phyloP scores from a whole-genome alignment of 1,140 invertebrate species.

The Ostrea edulis region DNA sequence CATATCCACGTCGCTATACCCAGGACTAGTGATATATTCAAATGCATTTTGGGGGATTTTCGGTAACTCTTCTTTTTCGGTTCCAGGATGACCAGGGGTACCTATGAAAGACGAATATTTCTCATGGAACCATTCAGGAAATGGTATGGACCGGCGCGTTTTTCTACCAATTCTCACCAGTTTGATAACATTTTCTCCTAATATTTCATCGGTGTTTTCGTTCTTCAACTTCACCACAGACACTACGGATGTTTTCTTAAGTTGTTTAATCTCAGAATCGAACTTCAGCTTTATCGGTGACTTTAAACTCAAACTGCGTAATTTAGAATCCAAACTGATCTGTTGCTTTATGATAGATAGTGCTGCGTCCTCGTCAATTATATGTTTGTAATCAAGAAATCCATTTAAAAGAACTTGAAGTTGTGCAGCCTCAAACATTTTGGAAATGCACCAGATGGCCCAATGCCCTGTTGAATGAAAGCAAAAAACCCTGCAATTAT shows the following conservation, averaged over 20 bases:
- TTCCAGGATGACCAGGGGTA: not conserved
- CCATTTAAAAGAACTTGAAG: not conserved
- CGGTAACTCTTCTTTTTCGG: not conserved
- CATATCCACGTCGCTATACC: slow-evolving; percentile 36
- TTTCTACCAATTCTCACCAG: slow-evolving; percentile 43
- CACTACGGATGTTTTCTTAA: slow-evolving; percentile 1
- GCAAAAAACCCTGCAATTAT: no score
- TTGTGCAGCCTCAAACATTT: slow-evolving; percentile 41
- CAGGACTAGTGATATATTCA: not conserved
- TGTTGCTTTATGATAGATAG: not conserved
- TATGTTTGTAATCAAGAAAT: not conserved
- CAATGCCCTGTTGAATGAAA: slow-evolving; percentile 21
- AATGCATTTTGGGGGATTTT: slow-evolving; percentile 27
- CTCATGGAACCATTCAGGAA: slow-evolving; percentile 46
- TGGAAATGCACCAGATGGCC: slow-evolving; percentile 41
- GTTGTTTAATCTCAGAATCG: not conserved
- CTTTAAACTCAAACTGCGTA: not conserved
- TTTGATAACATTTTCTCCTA: slow-evolving; percentile 42
- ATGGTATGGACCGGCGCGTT: slow-evolving; percentile 40
- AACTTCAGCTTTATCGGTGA: not conserved
- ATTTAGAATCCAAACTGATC: not conserved
- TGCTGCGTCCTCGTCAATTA: not conserved
- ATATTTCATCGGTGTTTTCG: slow-evolving; percentile 37
- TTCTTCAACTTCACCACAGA: slow-evolving; percentile 24
- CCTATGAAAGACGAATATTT: not conserved